phyloP scores from a whole-genome alignment of 2,797 vertebrate species.

The Dromococcyx pavoninus region DNA sequence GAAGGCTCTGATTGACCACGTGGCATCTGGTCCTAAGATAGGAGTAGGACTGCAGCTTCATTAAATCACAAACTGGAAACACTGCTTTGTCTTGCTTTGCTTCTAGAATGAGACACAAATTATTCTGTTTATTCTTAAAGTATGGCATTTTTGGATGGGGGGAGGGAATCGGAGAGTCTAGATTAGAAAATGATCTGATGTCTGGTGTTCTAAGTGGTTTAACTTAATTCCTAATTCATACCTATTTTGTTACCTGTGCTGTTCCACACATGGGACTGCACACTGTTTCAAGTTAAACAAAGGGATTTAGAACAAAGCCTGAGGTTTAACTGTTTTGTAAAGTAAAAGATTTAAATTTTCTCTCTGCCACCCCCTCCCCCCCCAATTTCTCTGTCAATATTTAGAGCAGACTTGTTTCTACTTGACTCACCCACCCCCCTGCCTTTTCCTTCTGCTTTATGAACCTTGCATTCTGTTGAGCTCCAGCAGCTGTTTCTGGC shows the following conservation, averaged over 20 bases:
- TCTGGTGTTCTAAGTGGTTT: background rate
- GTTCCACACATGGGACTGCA: background rate
- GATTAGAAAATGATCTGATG: background rate
- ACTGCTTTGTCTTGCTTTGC: background rate
- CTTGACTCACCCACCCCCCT: background rate
- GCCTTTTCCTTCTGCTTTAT: conserved; percentile 26
- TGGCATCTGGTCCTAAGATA: background rate
- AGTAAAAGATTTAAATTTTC: background rate
- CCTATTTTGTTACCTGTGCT: background rate
- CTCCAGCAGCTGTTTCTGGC: conserved; percentile 53
- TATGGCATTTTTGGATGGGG: accelerated
- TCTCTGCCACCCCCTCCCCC: too few species aligned
- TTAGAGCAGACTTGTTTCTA: conserved; percentile 42
- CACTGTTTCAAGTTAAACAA: background rate
- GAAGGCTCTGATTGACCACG: background rate
- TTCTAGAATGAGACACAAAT: background rate
- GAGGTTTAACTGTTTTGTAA: background rate
- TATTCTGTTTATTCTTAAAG: background rate
- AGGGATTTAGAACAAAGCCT: background rate
- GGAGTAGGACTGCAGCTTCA: background rate
- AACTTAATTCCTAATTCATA: background rate
- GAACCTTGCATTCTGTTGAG: background rate
- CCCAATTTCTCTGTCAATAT: conserved; percentile 17
- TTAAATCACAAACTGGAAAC: background rate
- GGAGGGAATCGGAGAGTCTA: background rate